Percentiles rank a stretch among this genome's conserved stretches.
phyloP scores from a whole-genome alignment of 2,113 vertebrate genomes.

The Psittacara wagleri region DNA sequence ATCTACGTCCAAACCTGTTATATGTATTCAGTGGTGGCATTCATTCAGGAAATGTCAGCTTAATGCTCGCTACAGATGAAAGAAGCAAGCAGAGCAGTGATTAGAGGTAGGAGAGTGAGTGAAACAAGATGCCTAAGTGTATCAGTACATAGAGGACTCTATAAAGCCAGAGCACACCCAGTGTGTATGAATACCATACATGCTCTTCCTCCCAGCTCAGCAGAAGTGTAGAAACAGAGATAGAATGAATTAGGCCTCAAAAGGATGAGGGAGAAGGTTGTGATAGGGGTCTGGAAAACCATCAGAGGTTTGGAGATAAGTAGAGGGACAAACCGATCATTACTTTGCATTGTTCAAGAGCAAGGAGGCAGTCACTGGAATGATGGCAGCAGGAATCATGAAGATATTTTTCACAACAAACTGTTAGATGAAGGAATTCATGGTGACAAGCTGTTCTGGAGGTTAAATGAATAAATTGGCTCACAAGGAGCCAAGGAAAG shows the following conservation, averaged over 20 bases:
- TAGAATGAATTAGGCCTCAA: background rate
- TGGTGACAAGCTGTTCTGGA: background rate
- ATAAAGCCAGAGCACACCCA: background rate
- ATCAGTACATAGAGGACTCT: too few relatives aligned
- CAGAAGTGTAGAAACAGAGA: background rate
- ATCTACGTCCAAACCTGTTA: background rate
- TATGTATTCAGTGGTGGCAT: background rate
- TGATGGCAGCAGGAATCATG: background rate
- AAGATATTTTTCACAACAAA: background rate
- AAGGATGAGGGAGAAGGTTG: background rate
- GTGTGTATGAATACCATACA: accelerated
- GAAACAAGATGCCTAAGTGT: background rate
- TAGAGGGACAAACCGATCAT: background rate
- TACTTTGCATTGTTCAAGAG: background rate
- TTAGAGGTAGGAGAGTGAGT: background rate
- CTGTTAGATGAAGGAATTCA: background rate
- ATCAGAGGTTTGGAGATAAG: background rate
- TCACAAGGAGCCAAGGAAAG: background rate
- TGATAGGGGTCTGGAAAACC: background rate
- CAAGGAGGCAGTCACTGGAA: background rate
- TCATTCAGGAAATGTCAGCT: background rate
- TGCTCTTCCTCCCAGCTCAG: background rate
- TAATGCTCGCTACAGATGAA: background rate
- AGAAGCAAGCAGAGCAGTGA: background rate
- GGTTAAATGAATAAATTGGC: background rate